These are phyloP conservation scores for Periophthalmodon schlosseri DNA, from an alignment of 2,113 vertebrate species.

Conservation along the genomic window DNA sequence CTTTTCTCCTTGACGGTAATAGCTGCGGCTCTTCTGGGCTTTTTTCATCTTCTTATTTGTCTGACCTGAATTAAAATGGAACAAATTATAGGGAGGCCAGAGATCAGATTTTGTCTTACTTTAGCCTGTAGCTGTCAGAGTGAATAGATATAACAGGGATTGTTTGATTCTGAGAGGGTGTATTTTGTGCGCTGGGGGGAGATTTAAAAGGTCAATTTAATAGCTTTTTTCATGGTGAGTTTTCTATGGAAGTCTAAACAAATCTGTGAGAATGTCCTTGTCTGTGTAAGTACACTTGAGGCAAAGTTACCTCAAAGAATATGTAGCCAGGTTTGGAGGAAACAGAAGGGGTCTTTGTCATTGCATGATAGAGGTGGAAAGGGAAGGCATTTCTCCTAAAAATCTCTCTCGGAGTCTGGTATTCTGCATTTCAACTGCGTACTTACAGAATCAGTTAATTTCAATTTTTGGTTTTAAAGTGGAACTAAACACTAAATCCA, in stretches of 20 bases:
- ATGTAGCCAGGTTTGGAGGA: slow-evolving; percentile 42
- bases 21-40: slow-evolving; percentile 28
- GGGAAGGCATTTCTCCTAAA: background rate
- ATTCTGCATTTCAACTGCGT: too few species aligned
- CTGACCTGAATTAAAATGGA: slow-evolving; percentile 63
- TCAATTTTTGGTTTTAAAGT: too few species aligned
- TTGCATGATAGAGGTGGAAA: slow-evolving; percentile 31
- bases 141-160: slow-evolving; percentile 46
- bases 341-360: slow-evolving; percentile 36
- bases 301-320: slow-evolving; percentile 30
- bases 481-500: too few species aligned
- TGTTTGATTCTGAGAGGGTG: slow-evolving; percentile 29
- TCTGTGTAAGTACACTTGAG: slow-evolving; percentile 79
- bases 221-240: slow-evolving; percentile 27
- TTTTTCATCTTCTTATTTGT: slow-evolving; percentile 54
- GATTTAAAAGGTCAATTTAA: slow-evolving; percentile 68
- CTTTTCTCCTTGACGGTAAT: slow-evolving; percentile 44
- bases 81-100: slow-evolving; percentile 60
- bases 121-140: slow-evolving; percentile 52
- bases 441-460: too few species aligned
- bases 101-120: slow-evolving; percentile 66
- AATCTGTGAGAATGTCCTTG: slow-evolving; percentile 53
- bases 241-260: slow-evolving; percentile 53
- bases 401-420: background rate
- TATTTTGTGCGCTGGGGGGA: slow-evolving; percentile 31